Conservation (phyloP, 2,113 vertebrate genomes). For the Fulica atra region DNA sequence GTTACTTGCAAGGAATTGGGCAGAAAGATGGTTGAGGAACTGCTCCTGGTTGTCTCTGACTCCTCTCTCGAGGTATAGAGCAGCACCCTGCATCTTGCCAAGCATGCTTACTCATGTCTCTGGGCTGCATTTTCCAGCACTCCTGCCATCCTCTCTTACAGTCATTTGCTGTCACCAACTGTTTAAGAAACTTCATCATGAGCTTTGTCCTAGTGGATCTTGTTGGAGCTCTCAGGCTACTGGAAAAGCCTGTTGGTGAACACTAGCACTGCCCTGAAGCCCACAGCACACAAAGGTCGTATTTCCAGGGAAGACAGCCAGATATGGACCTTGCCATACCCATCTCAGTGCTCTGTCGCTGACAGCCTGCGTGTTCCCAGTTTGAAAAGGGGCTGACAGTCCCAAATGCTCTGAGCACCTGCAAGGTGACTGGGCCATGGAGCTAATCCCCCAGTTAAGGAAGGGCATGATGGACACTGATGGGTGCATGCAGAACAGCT, state of each 20-base stretch:
- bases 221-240: background rate
- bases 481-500: background rate
- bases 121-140: background rate
- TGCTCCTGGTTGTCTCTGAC: background rate
- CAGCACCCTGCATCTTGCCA: background rate
- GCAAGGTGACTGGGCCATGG: background rate
- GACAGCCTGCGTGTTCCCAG: background rate
- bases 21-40: background rate
- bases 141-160: background rate
- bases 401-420: background rate
- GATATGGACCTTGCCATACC: background rate
- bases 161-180: conserved; percentile 23
- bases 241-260: background rate
- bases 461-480: background rate
- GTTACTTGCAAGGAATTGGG: background rate
- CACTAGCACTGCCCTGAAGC: fast-evolving
- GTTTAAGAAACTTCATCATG: background rate
- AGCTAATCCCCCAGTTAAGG: background rate
- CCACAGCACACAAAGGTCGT: fast-evolving
- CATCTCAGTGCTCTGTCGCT: background rate
- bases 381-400: background rate
- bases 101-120: background rate
- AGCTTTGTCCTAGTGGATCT: background rate
- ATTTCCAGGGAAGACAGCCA: background rate
- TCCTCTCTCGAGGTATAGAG: background rate